Conservation (phyloP, 2,113 vertebrate species). For the Protobothrops mucrosquamatus region DNA sequence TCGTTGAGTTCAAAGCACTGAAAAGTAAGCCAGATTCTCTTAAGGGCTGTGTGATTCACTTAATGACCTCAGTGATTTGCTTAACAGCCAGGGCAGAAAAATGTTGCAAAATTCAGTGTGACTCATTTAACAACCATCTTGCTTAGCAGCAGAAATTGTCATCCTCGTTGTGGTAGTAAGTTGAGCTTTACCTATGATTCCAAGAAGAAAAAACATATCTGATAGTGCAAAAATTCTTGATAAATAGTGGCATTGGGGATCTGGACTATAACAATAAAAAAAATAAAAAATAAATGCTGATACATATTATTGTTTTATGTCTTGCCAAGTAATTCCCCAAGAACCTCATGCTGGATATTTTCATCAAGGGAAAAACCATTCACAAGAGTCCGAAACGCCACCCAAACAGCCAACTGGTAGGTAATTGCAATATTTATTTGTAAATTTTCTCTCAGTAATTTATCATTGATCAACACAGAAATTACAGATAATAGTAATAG, state of each 20-base stretch:
- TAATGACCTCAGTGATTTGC: not conserved
- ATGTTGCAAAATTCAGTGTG: not conserved
- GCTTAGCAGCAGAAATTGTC: not conserved
- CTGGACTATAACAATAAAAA: not conserved
- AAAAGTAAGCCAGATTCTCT: not conserved
- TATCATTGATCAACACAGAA: not conserved
- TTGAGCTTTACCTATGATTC: not conserved
- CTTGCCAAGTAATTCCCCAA: conserved; percentile 60
- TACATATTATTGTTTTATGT: conserved; percentile 16
- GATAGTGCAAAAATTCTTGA: not conserved
- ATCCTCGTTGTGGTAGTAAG: not conserved
- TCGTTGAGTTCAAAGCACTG: not conserved
- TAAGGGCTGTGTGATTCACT: not conserved
- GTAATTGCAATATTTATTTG: conserved; percentile 31
- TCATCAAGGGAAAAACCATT: conserved; percentile 64
- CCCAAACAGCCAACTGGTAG: conserved; percentile 75
- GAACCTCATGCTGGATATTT: conserved; percentile 82
- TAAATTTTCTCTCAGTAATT: not conserved
- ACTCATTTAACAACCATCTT: not conserved
- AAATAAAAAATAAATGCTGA: not conserved
- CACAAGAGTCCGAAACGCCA: conserved; percentile 58
- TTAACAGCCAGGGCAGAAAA: not conserved
- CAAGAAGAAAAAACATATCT: too few relatives aligned
- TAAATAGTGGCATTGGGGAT: not conserved
- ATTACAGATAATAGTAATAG: not conserved